Base-by-base conservation (phyloP, 2,888 invertebrate genomes). In the Eudasyphora cyanicolor region DNA sequence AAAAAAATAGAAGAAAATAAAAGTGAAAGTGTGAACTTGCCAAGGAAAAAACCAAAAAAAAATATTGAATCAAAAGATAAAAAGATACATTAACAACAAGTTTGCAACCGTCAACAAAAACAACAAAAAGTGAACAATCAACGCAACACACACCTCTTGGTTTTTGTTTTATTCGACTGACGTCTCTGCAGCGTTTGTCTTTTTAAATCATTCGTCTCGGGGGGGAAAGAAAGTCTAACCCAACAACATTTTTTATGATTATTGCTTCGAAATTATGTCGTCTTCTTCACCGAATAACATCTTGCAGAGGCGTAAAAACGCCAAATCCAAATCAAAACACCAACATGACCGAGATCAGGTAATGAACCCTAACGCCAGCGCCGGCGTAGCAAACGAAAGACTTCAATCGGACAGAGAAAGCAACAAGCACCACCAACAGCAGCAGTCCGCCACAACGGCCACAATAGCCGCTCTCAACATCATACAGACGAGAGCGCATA, bases 381-480 rank as follows among this genome's bases (percentile, higher is more conserved):
- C 76, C 29, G 27, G 70, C 67, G 82, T 87, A 38, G 87, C 87
- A 89, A 89, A 90, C 89, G 91, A 91, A 90, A 90, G 91, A 91
- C 89, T 91, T 91, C 89, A 91, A 89, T 89, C 89, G 86, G 87
- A 88, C 85, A 82, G 84, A 76, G 76, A 86, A 88, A 86, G 86
- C 86, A 86, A 88, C 86, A 88, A 89, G 88, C 88, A 86, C 77
- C 87, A 87, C 73, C 80, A 79, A 86, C 35, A 19, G 79, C 84
- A 85, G 75, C 80, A 51, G 81, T 45, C 79, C 57, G 6, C 81
- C 69, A 29, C 85, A 57, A 45, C 62, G 74, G 77, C 87, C 69
- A 76, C 82, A 49, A 67, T 82, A 38, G 6, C 83, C 62, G 29
- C 83, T 62, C 67, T 70, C 69, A 79, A 79, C 62, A 71, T 62